Conservation (phyloP, 2,888 invertebrate genomes). For the Eristalis pertinax region DNA sequence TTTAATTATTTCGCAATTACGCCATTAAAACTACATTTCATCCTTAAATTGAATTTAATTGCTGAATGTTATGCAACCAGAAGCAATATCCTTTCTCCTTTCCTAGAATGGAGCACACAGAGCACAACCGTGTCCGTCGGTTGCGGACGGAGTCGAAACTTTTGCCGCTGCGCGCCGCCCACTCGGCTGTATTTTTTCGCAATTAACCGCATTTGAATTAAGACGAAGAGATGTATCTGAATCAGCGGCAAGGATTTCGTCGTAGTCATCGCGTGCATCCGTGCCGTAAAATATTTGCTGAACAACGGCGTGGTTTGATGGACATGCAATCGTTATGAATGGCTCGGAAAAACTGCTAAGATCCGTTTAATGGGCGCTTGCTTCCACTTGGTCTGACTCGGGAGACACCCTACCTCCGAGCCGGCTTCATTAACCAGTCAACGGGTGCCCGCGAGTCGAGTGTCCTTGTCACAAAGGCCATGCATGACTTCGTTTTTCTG, state of each 20-base stretch:
- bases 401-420: not conserved
- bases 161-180: not conserved
- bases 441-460: not conserved
- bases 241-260: conserved; percentile 40
- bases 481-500: not conserved
- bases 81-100: not conserved
- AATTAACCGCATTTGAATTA: conserved; percentile 67
- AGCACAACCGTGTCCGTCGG: not conserved
- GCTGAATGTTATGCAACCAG: conserved; percentile 51
- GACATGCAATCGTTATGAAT: conserved; percentile 42
- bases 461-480: not conserved
- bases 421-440: not conserved
- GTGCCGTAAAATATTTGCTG: not conserved
- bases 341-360: conserved; percentile 12
- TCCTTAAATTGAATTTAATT: conserved; percentile 69
- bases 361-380: not conserved
- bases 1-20: conserved; percentile 68
- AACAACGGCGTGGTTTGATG: conserved; percentile 22
- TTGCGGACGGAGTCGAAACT: too few species aligned
- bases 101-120: not conserved
- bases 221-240: conserved; percentile 48
- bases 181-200: conserved; percentile 19
- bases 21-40: conserved; percentile 66
- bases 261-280: conserved; percentile 6
- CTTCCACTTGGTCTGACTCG: not conserved